These are phyloP conservation scores for Heliconius hermathena DNA, from an alignment of 1,140 invertebrate species.

Conservation along the genomic window DNA sequence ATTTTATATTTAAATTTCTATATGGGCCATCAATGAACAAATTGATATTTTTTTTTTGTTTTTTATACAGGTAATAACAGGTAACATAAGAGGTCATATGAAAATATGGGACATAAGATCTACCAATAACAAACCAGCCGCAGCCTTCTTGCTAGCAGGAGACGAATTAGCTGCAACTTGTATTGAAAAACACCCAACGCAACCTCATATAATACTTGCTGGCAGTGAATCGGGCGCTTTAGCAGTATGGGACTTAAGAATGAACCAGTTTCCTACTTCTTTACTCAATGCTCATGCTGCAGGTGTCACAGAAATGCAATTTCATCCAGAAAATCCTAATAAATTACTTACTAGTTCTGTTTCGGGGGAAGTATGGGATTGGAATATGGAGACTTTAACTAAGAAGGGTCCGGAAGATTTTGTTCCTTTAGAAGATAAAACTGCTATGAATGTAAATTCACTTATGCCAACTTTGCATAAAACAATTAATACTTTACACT, in stretches of 20 bases:
- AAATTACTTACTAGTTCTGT: conserved; percentile 91
- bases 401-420: conserved; percentile 79
- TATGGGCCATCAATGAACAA: no score
- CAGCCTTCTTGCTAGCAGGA: conserved; percentile 85
- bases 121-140: conserved; percentile 82
- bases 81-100: conserved; percentile 92
- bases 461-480: conserved; percentile 87
- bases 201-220: conserved; percentile 90
- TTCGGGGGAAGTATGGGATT: conserved; percentile 93
- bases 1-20: no score
- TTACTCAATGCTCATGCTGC: conserved; percentile 89
- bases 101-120: conserved; percentile 92
- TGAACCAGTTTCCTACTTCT: conserved; percentile 90
- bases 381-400: conserved; percentile 84
- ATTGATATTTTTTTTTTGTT: no score
- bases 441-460: conserved; percentile 87
- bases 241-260: conserved; percentile 94
- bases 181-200: conserved; percentile 91
- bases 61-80: conserved; percentile 84
- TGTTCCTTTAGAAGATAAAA: conserved; percentile 85
- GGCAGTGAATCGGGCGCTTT: conserved; percentile 91
- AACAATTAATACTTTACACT: conserved; percentile 90
- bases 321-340: conserved; percentile 91
- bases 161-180: conserved; percentile 88
- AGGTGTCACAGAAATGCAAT: conserved; percentile 90